phyloP scores from a whole-genome alignment of 2,113 vertebrate species.

The Eclectus roratus region DNA sequence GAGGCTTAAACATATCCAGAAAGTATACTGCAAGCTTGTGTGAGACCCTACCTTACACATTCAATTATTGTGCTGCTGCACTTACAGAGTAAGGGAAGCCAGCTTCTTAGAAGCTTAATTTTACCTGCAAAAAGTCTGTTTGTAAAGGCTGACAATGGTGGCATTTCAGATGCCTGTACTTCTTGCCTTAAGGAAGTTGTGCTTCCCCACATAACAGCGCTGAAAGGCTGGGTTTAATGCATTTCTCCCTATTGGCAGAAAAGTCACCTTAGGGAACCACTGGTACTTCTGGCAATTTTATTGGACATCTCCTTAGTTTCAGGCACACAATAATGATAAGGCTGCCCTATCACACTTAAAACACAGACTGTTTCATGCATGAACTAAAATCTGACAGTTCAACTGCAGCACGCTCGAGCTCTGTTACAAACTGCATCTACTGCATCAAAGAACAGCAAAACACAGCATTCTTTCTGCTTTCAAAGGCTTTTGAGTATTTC shows the following conservation, averaged over 20 bases:
- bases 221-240: not conserved
- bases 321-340: not conserved
- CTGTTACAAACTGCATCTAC: not conserved
- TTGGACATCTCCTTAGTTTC: not conserved
- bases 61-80: not conserved
- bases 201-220: not conserved
- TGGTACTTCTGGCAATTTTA: not conserved
- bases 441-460: not conserved
- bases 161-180: not conserved
- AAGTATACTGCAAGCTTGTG: not conserved
- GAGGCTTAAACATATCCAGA: not conserved
- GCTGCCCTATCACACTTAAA: not conserved
- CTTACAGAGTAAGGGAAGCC: not conserved
- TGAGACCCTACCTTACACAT: not conserved
- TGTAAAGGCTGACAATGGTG: not conserved
- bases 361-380: not conserved
- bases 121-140: not conserved
- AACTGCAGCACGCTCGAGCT: rapidly evolving
- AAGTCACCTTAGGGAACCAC: not conserved
- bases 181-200: not conserved
- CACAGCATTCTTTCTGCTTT: not conserved
- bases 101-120: not conserved
- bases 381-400: not conserved
- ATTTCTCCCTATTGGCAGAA: not conserved
- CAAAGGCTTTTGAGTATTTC: not conserved